phyloP scores from a whole-genome alignment of 2,113 vertebrate genomes.

The Peromyscus leucopus region DNA sequence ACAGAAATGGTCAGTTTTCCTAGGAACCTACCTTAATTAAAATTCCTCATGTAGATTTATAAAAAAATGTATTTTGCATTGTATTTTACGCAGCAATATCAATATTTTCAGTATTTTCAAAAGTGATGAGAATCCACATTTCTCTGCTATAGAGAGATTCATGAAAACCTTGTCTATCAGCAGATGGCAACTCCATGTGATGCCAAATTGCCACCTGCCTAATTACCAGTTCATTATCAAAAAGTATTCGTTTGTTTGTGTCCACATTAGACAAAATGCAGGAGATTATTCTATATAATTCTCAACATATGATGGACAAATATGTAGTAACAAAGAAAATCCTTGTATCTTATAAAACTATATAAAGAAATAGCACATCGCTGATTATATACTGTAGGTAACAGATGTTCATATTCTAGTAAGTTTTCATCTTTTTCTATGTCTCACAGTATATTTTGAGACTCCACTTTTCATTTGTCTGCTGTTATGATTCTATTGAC shows the following conservation, averaged over 20 bases:
- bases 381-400: not conserved
- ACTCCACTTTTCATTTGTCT: not conserved
- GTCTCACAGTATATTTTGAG: not conserved
- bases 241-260: not conserved
- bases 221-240: constrained; percentile 23
- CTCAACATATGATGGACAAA: not conserved
- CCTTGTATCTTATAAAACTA: not conserved
- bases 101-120: not conserved
- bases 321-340: not conserved
- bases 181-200: constrained; percentile 27
- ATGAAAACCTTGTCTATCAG: not conserved
- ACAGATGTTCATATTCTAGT: not conserved
- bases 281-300: not conserved
- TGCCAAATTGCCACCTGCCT: constrained; percentile 48
- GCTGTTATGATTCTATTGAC: not conserved
- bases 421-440: not conserved
- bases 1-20: not conserved
- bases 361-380: not conserved
- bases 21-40: not conserved
- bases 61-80: not conserved
- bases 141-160: not conserved
- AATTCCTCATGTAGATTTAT: not conserved
- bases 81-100: not conserved
- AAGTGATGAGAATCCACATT: not conserved
- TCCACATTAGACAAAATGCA: not conserved